These are phyloP conservation scores for Brenthis ino DNA, from an alignment of 2,888 invertebrate genomes.

Conservation along the genomic window DNA sequence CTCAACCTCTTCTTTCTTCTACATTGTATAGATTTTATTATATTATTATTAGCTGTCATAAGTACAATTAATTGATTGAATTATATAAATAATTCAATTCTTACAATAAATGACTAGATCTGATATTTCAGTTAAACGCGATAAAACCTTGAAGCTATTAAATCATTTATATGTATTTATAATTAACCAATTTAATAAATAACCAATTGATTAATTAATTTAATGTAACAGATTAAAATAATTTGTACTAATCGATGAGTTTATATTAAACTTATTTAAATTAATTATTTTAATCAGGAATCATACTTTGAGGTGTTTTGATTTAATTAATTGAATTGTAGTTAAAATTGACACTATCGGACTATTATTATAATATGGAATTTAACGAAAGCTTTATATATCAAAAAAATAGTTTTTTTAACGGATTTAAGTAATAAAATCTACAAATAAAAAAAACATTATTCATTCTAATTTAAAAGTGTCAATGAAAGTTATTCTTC, in stretches of 20 bases:
- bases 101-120: not conserved
- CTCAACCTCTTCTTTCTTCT: not conserved
- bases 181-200: not conserved
- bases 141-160: not conserved
- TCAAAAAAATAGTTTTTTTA: no score
- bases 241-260: slow-evolving; percentile 6
- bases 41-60: not conserved
- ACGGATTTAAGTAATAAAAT: no score
- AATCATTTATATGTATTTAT: not conserved
- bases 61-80: not conserved
- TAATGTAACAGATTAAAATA: not conserved
- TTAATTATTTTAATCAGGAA: slow-evolving; percentile 20
- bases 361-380: not conserved
- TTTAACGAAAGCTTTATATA: no score
- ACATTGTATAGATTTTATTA: not conserved
- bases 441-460: no score
- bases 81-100: not conserved
- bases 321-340: slow-evolving; percentile 9
- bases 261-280: slow-evolving; percentile 6
- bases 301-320: slow-evolving; percentile 7
- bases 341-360: slow-evolving; percentile 3
- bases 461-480: no score
- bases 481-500: no score
- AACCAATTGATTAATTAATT: not conserved
- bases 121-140: not conserved